Evolutionary conservation across 2,888 invertebrate genomes (phyloP), one percentile per base, ranked within the genome.

Genomic region (Plebejus melissa): DNA sequence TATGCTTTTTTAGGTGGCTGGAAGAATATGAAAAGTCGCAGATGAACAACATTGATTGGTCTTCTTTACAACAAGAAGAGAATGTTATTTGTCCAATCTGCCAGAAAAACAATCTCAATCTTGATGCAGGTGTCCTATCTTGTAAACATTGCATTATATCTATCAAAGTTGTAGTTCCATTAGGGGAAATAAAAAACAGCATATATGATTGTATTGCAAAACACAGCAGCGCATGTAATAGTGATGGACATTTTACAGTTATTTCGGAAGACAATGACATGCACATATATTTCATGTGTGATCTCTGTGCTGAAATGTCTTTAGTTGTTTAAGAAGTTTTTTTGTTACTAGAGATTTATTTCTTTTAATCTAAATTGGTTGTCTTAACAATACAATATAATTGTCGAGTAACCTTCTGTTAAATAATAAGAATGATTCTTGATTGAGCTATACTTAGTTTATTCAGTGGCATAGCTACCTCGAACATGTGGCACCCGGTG

Each of bases 71-170:
- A 77, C 82, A 87, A 76, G 87, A 89, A 74, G 82, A 88, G 69
- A 83, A 85, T 80, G 85, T 94, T 0, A 90, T 94, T 79, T 95
- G 95, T 79, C 94, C 94, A 0, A 83, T 95, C 22, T 95, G 95
- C 78, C 88, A 94, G 82, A 89, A 90, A 82, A 79, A 82, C 13
- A 90, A 90, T 80, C 82, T 91, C n/a, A 80, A 81, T 60, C 79
- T 85, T 69, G 58, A 79, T 22, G 82, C 82, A 78, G 80, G 81
- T 11, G 75, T 77, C 22, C 60, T 90, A 11, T 77, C 80, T 7
- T 94, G 90, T 80, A 83, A 85, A 76, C 81, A 82, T 76, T 95
- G 95, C 80, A 88, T 85, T 76, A 83, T 80, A 76, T 78, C 77
- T 60, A 82, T 90, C n/a, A 84, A 82, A 76, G 89, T 88, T 75